These are phyloP conservation scores for Idris sp. DNA, from an alignment of 1,140 invertebrate genomes.

Conservation along the genomic window DNA sequence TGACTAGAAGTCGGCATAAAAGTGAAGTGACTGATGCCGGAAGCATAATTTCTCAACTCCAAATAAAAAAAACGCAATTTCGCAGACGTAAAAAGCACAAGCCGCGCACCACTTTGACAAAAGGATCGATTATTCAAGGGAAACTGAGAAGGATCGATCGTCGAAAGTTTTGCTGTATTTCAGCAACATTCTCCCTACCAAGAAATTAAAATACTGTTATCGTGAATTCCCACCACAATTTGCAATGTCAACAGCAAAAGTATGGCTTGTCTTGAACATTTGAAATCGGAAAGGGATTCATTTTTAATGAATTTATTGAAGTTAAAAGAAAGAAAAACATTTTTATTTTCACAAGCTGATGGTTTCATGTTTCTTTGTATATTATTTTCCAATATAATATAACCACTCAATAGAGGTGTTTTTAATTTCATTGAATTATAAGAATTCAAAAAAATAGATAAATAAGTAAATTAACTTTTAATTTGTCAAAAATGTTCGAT, in stretches of 20 bases:
- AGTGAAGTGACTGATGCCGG: conserved; percentile 49
- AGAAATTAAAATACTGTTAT: conserved; percentile 37
- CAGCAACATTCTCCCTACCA: conserved; percentile 27
- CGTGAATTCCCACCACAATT: conserved; percentile 16
- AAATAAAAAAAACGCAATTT: conserved; percentile 45
- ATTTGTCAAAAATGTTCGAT: no score
- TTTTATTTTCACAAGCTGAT: no score
- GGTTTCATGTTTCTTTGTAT: no score
- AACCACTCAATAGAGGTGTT: no score
- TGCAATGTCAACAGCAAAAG: conserved; percentile 21
- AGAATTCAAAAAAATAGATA: no score
- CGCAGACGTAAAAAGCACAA: conserved; percentile 43
- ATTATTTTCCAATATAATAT: no score
- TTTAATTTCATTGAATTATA: no score
- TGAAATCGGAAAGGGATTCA: no score
- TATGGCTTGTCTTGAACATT: no score
- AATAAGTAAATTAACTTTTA: no score
- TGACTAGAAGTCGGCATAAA: conserved; percentile 55
- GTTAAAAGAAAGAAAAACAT: no score
- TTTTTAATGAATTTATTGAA: no score
- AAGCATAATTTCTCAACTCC: conserved; percentile 57
- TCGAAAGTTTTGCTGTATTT: conserved; percentile 61
- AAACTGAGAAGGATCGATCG: conserved; percentile 62
- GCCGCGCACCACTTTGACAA: conserved; percentile 37
- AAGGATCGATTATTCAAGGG: conserved; percentile 55